Conservation (phyloP, 2,888 invertebrate species). For the Drosophila fulvimacula region DNA sequence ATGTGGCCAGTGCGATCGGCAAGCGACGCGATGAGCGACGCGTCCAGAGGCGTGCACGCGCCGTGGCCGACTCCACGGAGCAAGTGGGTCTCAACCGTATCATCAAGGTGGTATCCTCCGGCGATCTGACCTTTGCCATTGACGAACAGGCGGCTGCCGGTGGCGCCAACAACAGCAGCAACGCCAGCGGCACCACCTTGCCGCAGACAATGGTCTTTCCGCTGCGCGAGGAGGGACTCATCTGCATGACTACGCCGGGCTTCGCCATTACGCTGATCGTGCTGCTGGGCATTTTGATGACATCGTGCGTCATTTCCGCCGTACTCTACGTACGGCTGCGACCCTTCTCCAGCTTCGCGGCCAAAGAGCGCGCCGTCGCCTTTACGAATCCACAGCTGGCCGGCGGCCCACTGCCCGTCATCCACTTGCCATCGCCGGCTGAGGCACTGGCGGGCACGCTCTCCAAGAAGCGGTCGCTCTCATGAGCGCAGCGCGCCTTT, state of each 20-base stretch:
- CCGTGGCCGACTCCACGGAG: slow-evolving; percentile 85
- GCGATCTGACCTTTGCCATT: slow-evolving; percentile 93
- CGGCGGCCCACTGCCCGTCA: slow-evolving; percentile 77
- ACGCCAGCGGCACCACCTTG: slow-evolving; percentile 85
- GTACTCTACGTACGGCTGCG: slow-evolving; percentile 93
- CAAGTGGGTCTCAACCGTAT: slow-evolving; percentile 95
- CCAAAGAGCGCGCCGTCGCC: slow-evolving; percentile 84
- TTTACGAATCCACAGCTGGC: slow-evolving; percentile 84
- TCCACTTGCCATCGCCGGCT: slow-evolving; percentile 77
- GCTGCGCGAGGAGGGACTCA: slow-evolving; percentile 89
- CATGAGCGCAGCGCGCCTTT: slow-evolving; percentile 53
- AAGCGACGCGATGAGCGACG: slow-evolving; percentile 90
- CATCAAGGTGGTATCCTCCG: slow-evolving; percentile 95
- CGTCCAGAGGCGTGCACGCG: slow-evolving; percentile 87
- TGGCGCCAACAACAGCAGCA: slow-evolving; percentile 86
- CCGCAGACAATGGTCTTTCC: slow-evolving; percentile 91
- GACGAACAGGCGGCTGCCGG: slow-evolving; percentile 89
- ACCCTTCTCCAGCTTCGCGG: slow-evolving; percentile 87
- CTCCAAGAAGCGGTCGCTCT: slow-evolving; percentile 81
- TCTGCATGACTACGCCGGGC: slow-evolving; percentile 97
- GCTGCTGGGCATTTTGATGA: slow-evolving; percentile 91
- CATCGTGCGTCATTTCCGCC: slow-evolving; percentile 94
- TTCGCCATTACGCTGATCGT: slow-evolving; percentile 94
- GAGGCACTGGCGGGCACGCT: slow-evolving; percentile 77
- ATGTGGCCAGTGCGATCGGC: slow-evolving; percentile 87